phyloP scores from a whole-genome alignment of 2,113 vertebrate genomes.

The Lycaon pictus region DNA sequence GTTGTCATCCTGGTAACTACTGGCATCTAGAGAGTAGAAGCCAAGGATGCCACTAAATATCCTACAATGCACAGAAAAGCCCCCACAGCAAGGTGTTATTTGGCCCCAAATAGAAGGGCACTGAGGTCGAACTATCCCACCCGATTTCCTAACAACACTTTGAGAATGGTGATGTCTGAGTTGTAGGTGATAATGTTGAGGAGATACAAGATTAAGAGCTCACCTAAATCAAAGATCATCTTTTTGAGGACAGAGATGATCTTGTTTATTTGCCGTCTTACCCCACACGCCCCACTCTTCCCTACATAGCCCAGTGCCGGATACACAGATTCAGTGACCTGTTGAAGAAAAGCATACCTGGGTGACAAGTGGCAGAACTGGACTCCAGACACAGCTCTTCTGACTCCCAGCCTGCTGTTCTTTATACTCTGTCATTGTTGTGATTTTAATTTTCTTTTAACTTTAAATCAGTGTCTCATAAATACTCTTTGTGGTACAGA shows the following conservation, averaged over 20 bases:
- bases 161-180: background rate
- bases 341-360: background rate
- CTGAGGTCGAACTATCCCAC: background rate
- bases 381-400: background rate
- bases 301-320: background rate
- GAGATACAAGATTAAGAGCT: background rate
- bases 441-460: background rate
- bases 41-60: background rate
- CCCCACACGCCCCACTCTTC: too few species aligned
- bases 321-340: background rate
- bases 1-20: background rate
- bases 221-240: background rate
- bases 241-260: background rate
- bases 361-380: background rate
- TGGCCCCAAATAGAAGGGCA: background rate
- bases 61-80: background rate
- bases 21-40: background rate
- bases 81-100: background rate
- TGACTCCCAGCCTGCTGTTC: background rate
- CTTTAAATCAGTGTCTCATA: background rate
- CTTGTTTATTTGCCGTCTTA: background rate
- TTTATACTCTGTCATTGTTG: background rate
- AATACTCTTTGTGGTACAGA: background rate
- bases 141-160: background rate
- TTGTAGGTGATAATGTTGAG: background rate